Conservation (phyloP, 2,113 vertebrate genomes). For the Argyrosomus japonicus region DNA sequence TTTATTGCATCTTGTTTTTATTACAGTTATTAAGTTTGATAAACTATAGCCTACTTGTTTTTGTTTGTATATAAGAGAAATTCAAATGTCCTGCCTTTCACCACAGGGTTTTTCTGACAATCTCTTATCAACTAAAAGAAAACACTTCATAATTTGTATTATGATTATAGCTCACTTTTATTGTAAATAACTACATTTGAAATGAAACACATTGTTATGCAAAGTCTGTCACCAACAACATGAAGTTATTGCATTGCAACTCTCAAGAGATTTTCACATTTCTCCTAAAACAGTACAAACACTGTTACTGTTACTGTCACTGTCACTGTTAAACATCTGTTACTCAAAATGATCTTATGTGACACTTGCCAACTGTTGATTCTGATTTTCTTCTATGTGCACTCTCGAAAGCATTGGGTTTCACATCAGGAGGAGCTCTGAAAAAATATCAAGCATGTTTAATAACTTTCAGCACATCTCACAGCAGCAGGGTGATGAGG, state of each 20-base stretch:
- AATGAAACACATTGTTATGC: not conserved
- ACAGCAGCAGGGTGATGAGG: not conserved
- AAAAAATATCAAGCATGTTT: constrained; percentile 28
- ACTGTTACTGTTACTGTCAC: too few species aligned
- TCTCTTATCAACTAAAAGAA: not conserved
- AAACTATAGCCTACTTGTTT: not conserved
- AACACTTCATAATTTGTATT: not conserved
- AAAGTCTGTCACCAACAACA: not conserved
- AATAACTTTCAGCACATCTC: constrained; percentile 25
- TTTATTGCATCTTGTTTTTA: not conserved
- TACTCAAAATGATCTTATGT: not conserved
- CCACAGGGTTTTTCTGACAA: not conserved
- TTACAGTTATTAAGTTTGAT: not conserved
- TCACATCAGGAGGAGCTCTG: not conserved
- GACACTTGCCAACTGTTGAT: constrained; percentile 1
- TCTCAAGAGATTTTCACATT: not conserved
- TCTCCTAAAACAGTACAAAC: not conserved
- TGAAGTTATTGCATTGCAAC: not conserved
- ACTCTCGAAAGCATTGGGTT: not conserved
- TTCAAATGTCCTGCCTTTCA: too few species aligned
- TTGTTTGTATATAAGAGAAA: too few species aligned
- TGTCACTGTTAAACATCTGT: not conserved
- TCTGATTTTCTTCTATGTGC: not conserved
- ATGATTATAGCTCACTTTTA: too few species aligned
- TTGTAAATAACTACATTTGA: not conserved